Percentiles rank a stretch among this genome's conserved stretches.
Conservation (phyloP, 1,140 invertebrate species). For the Polyergus mexicanus region DNA sequence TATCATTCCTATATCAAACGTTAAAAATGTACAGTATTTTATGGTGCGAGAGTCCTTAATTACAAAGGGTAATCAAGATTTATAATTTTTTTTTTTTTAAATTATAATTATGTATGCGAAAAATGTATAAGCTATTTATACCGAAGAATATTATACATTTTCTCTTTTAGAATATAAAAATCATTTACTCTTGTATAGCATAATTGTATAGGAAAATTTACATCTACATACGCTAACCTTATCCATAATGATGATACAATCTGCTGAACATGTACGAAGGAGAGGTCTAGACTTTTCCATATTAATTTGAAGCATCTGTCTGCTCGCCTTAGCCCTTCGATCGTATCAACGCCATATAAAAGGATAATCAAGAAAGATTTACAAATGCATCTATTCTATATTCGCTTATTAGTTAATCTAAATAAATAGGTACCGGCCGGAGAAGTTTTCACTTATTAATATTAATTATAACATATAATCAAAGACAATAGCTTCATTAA, state of each 20-base stretch:
- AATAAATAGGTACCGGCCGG: slow-evolving; percentile 43
- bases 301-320: slow-evolving; percentile 7
- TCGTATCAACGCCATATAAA: slow-evolving; percentile 2
- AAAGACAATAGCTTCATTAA: slow-evolving; percentile 61
- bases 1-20: slow-evolving; percentile 22
- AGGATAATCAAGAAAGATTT: slow-evolving; percentile 50
- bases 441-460: slow-evolving; percentile 64
- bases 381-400: slow-evolving; percentile 47
- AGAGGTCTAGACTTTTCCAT: slow-evolving; percentile 16
- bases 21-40: not conserved
- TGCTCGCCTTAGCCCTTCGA: not conserved
- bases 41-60: not conserved
- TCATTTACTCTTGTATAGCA: not conserved
- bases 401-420: slow-evolving; percentile 41
- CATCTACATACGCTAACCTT: not conserved
- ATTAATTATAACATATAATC: slow-evolving; percentile 65
- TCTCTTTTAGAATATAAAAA: not conserved
- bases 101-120: not conserved
- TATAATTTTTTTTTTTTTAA: not conserved
- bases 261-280: not conserved
- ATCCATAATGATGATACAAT: not conserved
- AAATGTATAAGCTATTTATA: not conserved
- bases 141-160: not conserved
- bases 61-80: not conserved
- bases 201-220: not conserved